These are phyloP conservation scores for Dorcus parallelipipedus DNA, from an alignment of 2,888 invertebrate genomes.

Conservation along the genomic window DNA sequence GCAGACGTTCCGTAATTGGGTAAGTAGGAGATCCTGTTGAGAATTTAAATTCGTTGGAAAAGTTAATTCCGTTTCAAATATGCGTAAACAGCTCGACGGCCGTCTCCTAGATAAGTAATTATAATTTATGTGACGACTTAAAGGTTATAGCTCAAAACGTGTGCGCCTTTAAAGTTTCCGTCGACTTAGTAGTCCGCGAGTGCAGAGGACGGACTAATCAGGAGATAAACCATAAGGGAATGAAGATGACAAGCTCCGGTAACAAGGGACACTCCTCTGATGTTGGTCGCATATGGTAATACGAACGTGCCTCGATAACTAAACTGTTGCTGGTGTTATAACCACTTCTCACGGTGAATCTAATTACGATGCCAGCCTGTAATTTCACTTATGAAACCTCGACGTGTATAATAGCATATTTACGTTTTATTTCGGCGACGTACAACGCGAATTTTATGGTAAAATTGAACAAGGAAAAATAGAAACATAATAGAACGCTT, in stretches of 20 bases:
- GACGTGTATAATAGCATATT: not conserved
- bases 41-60: constrained; percentile 6
- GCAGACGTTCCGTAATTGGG: not conserved
- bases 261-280: constrained; percentile 17
- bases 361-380: constrained; percentile 6
- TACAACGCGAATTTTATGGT: not conserved
- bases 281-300: constrained; percentile 16
- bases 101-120: constrained; percentile 12
- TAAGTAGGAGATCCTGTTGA: not conserved
- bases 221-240: constrained; percentile 17
- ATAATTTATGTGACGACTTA: constrained; percentile 11
- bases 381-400: constrained; percentile 6
- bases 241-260: constrained; percentile 16
- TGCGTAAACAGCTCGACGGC: constrained; percentile 6
- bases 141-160: constrained; percentile 8
- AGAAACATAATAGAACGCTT: too few relatives aligned
- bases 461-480: not conserved
- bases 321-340: constrained; percentile 6
- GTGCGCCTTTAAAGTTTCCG: constrained; percentile 15
- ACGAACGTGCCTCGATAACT: constrained; percentile 14
- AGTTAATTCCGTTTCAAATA: constrained; percentile 2
- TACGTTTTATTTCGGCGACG: not conserved
- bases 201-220: constrained; percentile 15
- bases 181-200: constrained; percentile 13
- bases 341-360: constrained; percentile 9